Evolutionary conservation across 2,113 vertebrate genomes (phyloP).

Genomic region (Pluvianellus socialis): DNA sequence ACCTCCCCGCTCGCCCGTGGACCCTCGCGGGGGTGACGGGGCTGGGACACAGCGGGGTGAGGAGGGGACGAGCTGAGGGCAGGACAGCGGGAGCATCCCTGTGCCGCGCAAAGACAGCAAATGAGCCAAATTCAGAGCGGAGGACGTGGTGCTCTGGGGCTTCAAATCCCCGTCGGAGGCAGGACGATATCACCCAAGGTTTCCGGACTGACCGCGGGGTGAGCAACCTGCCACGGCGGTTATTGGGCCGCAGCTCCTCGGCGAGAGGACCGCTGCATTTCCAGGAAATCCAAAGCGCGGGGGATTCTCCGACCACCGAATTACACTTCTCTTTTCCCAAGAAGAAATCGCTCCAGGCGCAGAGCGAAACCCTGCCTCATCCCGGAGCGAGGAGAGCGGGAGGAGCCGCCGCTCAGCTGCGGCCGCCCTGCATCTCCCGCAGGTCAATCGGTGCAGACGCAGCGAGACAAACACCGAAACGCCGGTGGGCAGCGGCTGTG

Average conservation of each 20-base stretch:
- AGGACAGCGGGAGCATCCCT: background rate
- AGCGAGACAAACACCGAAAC: background rate
- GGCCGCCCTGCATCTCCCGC: background rate
- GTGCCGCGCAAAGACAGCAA: rapidly evolving
- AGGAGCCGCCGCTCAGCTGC: background rate
- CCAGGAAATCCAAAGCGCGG: background rate
- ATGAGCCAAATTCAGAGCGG: rapidly evolving
- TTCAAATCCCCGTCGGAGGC: rapidly evolving
- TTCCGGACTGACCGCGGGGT: rapidly evolving
- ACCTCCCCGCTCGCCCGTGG: rapidly evolving
- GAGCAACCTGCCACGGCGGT: rapidly evolving
- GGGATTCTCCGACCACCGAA: background rate
- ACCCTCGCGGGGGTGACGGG: rapidly evolving
- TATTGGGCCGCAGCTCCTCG: background rate
- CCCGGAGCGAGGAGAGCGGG: background rate
- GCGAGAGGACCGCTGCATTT: background rate
- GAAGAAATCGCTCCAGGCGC: background rate
- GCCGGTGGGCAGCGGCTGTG: background rate
- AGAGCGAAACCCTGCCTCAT: background rate
- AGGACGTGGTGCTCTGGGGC: background rate
- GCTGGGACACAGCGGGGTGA: rapidly evolving
- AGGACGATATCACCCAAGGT: rapidly evolving
- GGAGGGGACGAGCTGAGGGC: background rate
- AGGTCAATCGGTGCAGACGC: background rate
- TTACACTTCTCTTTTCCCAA: conserved; percentile 52